Base-by-base conservation (phyloP, 2,797 vertebrate species). In the Muraenolepis orangiensis region DNA sequence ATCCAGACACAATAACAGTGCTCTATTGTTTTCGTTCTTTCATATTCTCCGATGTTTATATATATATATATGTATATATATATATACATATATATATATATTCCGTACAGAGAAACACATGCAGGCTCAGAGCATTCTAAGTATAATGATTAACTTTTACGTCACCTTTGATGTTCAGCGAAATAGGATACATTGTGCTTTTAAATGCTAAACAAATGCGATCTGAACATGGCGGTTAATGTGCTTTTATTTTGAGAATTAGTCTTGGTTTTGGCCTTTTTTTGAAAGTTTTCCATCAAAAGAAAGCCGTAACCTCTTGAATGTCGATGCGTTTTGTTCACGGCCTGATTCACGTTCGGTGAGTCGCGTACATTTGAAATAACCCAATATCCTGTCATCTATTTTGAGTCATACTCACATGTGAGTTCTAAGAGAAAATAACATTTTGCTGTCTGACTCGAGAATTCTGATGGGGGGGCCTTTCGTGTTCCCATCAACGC, bases 1-100 rank as follows among this genome's bases (percentile, higher is more conserved):
- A 67, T 78, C 71, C 82, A 83, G 84, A 84, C 82, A 82, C 72
- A 80, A 73, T 74, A 76, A 80, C 42, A 51, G 16, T 6, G 23
- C 61, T 26, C 61, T 14, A 79, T 83, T 79, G 80, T 80, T 71
- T 71, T 32, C 73, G 68, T 11, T 16, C 32, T 23, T 42, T 69
- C 34, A 73, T 34, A 57, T 29, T 32, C 20, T 75, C 57, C 61
- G 12, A 23, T 23, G n/a, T 66, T 26, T 66, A 28, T 28, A 66
- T 13, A n/a, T 66, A 66, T 66, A 28, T 28, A 66, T 13, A 66
- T n/a, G 3, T 16, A 38, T 10, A 38, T 10, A n/a, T 16, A 57
- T 16, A 57, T 16, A 57, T 3, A 57, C 61, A 66, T 14, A 66
- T 2, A 20, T 3, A 51, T 3, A 51, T 20, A 11, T 8, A 28